Evolutionary conservation across 2,797 vertebrate species (phyloP).

Genomic region (Typhlichthys subterraneus): DNA sequence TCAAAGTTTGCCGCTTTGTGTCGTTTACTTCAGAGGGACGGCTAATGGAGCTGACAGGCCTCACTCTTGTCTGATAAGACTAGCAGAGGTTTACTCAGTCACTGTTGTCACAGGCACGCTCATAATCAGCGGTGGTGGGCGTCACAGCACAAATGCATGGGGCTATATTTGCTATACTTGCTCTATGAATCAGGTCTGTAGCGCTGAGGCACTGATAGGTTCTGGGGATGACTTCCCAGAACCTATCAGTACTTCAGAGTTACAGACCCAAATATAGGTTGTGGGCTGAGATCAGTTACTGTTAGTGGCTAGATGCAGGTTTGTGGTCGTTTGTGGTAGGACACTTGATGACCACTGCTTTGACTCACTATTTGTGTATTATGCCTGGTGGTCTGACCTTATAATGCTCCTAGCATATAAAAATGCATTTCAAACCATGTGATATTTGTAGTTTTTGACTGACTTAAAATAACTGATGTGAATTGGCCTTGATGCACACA

Average conservation of each 20-base stretch:
- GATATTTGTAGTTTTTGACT: too few relatives aligned
- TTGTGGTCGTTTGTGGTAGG: not conserved
- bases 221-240: too few relatives aligned
- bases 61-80: conserved; percentile 25
- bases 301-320: conserved; percentile 19
- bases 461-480: too few relatives aligned
- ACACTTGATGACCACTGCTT: too few relatives aligned
- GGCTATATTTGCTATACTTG: too few relatives aligned
- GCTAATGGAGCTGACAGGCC: conserved; percentile 14
- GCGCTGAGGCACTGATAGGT: too few relatives aligned
- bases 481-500: conserved; percentile 11
- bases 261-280: conserved; percentile 35
- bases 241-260: not conserved
- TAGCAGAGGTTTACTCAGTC: conserved; percentile 3
- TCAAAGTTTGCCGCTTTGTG: conserved; percentile 6
- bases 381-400: too few relatives aligned
- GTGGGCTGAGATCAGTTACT: conserved; percentile 23
- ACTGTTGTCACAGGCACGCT: conserved; percentile 12
- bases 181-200: too few relatives aligned
- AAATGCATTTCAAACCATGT: too few relatives aligned
- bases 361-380: too few relatives aligned
- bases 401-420: too few relatives aligned
- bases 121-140: conserved; percentile 8
- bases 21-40: conserved; percentile 6
- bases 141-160: conserved; percentile 23